Conservation (phyloP, 2,888 invertebrate species). For the Dynastes grantii region DNA sequence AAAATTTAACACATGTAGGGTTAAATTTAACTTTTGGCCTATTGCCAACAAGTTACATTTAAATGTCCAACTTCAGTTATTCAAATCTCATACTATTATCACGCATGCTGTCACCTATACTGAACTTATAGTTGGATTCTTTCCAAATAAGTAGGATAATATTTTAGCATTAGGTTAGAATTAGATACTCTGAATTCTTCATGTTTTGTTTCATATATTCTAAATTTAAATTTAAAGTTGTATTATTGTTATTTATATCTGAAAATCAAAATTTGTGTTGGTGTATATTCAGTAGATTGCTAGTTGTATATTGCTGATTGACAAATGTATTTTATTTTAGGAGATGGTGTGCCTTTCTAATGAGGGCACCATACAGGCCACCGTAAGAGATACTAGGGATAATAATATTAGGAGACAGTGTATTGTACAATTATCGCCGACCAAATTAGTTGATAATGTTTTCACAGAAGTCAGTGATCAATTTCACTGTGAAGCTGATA, state of each 20-base stretch:
- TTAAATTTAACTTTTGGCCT: constrained; percentile 66
- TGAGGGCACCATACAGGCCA: constrained; percentile 65
- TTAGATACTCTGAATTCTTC: constrained; percentile 25
- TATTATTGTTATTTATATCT: too few species aligned
- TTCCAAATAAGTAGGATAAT: constrained; percentile 46
- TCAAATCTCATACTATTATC: constrained; percentile 43
- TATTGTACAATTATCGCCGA: constrained; percentile 66
- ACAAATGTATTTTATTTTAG: constrained; percentile 59
- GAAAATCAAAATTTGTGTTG: not conserved
- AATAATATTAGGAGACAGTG: constrained; percentile 59
- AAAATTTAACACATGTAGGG: constrained; percentile 61
- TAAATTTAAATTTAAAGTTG: not conserved
- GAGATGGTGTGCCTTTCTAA: constrained; percentile 71
- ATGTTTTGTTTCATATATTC: constrained; percentile 18
- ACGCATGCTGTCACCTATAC: constrained; percentile 53
- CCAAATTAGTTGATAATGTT: constrained; percentile 69
- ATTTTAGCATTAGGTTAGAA: constrained; percentile 42
- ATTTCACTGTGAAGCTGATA: constrained; percentile 70
- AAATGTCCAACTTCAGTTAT: constrained; percentile 53
- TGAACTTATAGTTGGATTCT: constrained; percentile 52
- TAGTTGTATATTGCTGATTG: too few species aligned
- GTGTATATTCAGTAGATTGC: not conserved
- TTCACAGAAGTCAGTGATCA: constrained; percentile 71
- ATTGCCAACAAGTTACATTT: constrained; percentile 56
- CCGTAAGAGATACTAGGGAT: constrained; percentile 63